These are phyloP conservation scores for Gymnoscelis rufifasciata DNA, from an alignment of 2,888 invertebrate genomes.

Conservation along the genomic window DNA sequence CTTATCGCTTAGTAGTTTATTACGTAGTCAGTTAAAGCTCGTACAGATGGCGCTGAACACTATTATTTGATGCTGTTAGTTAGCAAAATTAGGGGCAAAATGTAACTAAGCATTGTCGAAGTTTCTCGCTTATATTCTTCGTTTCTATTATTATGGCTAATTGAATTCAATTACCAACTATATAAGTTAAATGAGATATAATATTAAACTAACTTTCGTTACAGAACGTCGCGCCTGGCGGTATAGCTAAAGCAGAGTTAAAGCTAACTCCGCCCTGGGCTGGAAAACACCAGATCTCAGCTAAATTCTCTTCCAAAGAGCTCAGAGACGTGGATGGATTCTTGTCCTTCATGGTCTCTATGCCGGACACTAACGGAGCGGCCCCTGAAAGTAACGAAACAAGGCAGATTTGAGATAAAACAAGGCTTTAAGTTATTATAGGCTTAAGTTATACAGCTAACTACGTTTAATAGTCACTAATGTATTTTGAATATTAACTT, in stretches of 20 bases:
- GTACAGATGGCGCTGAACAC: slow-evolving; percentile 3
- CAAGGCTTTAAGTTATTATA: not conserved
- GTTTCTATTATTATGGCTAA: too few species aligned
- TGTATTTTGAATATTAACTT: too few species aligned
- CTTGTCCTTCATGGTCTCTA: slow-evolving; percentile 84
- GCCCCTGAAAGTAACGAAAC: slow-evolving; percentile 46
- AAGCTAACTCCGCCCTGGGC: slow-evolving; percentile 87
- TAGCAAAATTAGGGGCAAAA: too few species aligned
- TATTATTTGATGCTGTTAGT: too few species aligned
- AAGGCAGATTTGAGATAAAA: slow-evolving; percentile 37
- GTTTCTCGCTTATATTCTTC: too few species aligned
- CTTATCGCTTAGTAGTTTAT: not conserved
- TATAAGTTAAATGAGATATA: too few species aligned
- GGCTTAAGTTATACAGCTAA: too few species aligned
- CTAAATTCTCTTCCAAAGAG: slow-evolving; percentile 92
- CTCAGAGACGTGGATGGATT: slow-evolving; percentile 94
- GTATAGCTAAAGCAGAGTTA: slow-evolving; percentile 85
- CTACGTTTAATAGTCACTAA: too few species aligned
- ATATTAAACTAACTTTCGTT: slow-evolving; percentile 9
- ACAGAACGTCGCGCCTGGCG: slow-evolving; percentile 76
- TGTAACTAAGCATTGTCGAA: too few species aligned
- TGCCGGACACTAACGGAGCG: slow-evolving; percentile 61
- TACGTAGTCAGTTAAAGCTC: slow-evolving; percentile 4
- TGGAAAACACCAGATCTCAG: slow-evolving; percentile 90
- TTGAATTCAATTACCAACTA: too few species aligned